Conservation (phyloP, 2,888 invertebrate species). For the Athetis lepigone region DNA sequence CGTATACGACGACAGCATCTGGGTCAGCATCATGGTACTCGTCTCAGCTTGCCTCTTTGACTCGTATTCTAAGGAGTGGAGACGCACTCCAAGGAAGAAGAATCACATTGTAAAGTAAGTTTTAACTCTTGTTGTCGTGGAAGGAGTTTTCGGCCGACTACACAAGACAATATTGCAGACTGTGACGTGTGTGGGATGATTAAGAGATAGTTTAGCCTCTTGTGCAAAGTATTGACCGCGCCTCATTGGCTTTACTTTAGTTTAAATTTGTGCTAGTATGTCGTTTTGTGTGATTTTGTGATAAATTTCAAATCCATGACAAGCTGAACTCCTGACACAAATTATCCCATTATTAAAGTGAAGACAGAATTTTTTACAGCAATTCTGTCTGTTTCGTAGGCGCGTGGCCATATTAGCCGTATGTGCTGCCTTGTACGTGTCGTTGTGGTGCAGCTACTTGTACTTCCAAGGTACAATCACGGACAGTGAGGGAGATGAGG, state of each 20-base stretch:
- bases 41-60: constrained; percentile 93
- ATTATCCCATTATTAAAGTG: background rate
- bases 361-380: background rate
- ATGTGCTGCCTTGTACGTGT: constrained; percentile 93
- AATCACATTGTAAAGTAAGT: constrained; percentile 76
- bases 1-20: constrained; percentile 93
- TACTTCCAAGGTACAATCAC: constrained; percentile 97
- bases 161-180: too few relatives aligned
- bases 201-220: too few relatives aligned
- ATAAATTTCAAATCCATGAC: too few relatives aligned
- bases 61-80: constrained; percentile 94
- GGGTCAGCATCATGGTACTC: constrained; percentile 92
- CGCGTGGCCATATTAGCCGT: constrained; percentile 91
- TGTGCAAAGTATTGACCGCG: too few relatives aligned
- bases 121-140: background rate
- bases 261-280: too few relatives aligned
- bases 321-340: background rate
- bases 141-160: background rate
- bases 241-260: too few relatives aligned
- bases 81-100: constrained; percentile 90
- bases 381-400: constrained; percentile 73
- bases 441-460: constrained; percentile 94
- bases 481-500: constrained; percentile 96
- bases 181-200: too few relatives aligned
- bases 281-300: too few relatives aligned